phyloP scores from a whole-genome alignment of 2,797 vertebrate genomes.

The Chelon auratus region DNA sequence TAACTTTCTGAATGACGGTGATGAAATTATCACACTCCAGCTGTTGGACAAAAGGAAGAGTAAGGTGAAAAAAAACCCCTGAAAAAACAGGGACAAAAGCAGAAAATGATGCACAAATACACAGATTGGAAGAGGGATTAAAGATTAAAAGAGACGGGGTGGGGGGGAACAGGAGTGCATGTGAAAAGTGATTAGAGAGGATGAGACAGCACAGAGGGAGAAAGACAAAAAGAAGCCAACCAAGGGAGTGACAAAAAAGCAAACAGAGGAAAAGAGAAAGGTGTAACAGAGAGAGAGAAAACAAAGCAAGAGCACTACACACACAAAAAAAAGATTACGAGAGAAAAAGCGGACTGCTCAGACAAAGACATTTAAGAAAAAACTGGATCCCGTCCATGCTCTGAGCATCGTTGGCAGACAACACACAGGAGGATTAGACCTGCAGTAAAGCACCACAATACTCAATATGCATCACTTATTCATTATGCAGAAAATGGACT shows the following conservation, averaged over 20 bases:
- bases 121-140: slow-evolving; percentile 36
- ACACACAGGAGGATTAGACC: slow-evolving; percentile 47
- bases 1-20: slow-evolving; percentile 87
- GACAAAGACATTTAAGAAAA: slow-evolving; percentile 22
- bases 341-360: slow-evolving; percentile 25
- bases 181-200: slow-evolving; percentile 35
- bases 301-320: slow-evolving; percentile 42
- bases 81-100: slow-evolving; percentile 36
- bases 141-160: slow-evolving; percentile 11
- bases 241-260: slow-evolving; percentile 12
- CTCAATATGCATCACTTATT: slow-evolving; percentile 55
- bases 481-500: slow-evolving; percentile 41
- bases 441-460: slow-evolving; percentile 44
- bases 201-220: slow-evolving; percentile 7
- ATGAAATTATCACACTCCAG: slow-evolving; percentile 88
- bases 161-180: not conserved
- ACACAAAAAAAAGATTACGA: slow-evolving; percentile 28
- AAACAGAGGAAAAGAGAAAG: slow-evolving; percentile 32
- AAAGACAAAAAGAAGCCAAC: slow-evolving; percentile 4
- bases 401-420: slow-evolving; percentile 50
- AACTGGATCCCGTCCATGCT: slow-evolving; percentile 49
- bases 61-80: slow-evolving; percentile 8
- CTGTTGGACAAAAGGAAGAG: slow-evolving; percentile 62
- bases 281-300: slow-evolving; percentile 17
- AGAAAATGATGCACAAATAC: slow-evolving; percentile 29